Evolutionary conservation across 2,888 invertebrate genomes (phyloP).

Genomic region (Gasteruption jaculator): DNA sequence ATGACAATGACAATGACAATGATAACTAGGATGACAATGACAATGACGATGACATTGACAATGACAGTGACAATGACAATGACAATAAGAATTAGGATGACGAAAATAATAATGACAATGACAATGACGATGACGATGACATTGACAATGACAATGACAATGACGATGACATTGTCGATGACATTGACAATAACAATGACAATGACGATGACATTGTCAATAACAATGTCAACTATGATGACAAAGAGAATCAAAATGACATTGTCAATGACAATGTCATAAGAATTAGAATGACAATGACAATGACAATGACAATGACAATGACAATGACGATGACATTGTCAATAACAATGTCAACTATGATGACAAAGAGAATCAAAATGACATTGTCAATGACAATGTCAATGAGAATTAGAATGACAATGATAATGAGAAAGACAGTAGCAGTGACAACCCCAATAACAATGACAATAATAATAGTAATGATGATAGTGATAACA

Average conservation of each 20-base stretch:
- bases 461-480: not conserved
- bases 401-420: not conserved
- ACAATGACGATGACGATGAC: not conserved
- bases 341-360: not conserved
- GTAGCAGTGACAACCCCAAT: not conserved
- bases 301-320: not conserved
- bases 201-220: not conserved
- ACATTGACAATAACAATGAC: not conserved
- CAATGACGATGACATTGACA: no score
- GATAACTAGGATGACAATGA: no score
- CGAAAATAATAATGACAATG: not conserved
- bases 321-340: not conserved
- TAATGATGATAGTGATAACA: no score
- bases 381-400: not conserved
- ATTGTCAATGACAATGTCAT: not conserved
- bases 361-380: not conserved
- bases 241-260: no score
- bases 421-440: not conserved
- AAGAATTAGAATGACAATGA: not conserved
- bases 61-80: no score
- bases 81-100: no score
- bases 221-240: not conserved
- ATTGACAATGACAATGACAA: not conserved
- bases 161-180: not conserved
- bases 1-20: no score